phyloP scores from a whole-genome alignment of 2,888 invertebrate genomes.

The Andrena bicolor region DNA sequence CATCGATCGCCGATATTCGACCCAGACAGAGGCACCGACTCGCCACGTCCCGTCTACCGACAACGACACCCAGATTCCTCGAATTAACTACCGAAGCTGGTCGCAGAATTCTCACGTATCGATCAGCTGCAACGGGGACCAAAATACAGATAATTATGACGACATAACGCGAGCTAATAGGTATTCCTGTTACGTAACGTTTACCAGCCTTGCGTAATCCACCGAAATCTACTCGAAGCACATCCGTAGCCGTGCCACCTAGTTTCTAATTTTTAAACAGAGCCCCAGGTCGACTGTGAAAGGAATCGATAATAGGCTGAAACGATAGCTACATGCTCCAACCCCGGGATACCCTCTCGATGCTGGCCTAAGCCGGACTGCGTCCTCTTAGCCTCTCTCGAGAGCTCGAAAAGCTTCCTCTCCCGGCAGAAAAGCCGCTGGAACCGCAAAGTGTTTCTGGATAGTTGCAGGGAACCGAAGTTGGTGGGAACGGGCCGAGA shows the following conservation, averaged over 20 bases:
- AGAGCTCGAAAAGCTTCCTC: background rate
- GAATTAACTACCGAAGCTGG: background rate
- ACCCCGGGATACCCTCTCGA: background rate
- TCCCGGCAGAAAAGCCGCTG: background rate
- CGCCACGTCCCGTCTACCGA: background rate
- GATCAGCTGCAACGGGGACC: background rate
- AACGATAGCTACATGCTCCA: too few species aligned
- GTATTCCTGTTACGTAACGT: too few species aligned
- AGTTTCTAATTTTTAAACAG: too few species aligned
- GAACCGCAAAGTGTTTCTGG: background rate
- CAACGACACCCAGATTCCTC: background rate
- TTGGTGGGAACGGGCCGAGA: slow-evolving; percentile 2
- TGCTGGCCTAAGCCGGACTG: background rate
- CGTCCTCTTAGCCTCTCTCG: background rate
- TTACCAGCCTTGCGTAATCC: too few species aligned
- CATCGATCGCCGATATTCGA: background rate
- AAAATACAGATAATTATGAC: too few species aligned
- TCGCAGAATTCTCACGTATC: background rate
- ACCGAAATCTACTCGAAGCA: too few species aligned
- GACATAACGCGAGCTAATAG: too few species aligned
- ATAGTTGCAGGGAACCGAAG: background rate
- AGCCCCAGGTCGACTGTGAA: too few species aligned
- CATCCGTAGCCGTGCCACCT: too few species aligned
- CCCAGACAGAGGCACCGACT: background rate
- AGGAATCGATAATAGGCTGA: too few species aligned